Evolutionary conservation across 2,888 invertebrate species (phyloP), one percentile per base, ranked within the genome.

Genomic region (Salticus scenicus): DNA sequence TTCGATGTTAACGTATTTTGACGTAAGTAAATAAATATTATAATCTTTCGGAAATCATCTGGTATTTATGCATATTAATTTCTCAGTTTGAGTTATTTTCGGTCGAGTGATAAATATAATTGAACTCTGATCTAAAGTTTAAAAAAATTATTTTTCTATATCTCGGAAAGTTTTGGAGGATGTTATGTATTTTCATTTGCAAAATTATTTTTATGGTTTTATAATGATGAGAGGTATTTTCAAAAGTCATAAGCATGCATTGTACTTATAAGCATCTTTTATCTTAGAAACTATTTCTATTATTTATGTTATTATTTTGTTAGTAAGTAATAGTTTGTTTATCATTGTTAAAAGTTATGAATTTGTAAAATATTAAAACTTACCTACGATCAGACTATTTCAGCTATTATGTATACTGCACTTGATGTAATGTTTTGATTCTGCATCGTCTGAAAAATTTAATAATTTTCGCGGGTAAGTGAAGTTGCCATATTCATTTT

Each of bases 381-480:
- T 7, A 37, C 7, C 10, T 37, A 4, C 37, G 37, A 37, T 37
- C 10, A 7, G 37, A 47, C 7, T 47, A 14, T 47, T 14, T 14
- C 7, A 47, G 47, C 10, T 12, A 47, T 12, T 47, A 47, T n/a
- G 2, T 47, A 47, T 17, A 2, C 7, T 37, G 17, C n/a, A n/a
- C 7, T 12, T 14, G n/a, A 17, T 2, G 12, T 47, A 7, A 5
- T 20, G 24, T 24, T 57, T 24, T 57, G 24, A 24, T 24, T 24
- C 0, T 12, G 5, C 24, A 24, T 57, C 24, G 20, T 57, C 7
- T 7, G 20, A 5, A 24, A 12, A 47, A 57, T 24, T 57, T 57
- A 57, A 24, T 57, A 57, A 57, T 57, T 57, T 57, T 57, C 57
- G 57, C 57, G 57, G 57, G 57, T 57, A 57, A 57, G 24, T 24